These are phyloP conservation scores for Molossus molossus DNA, from an alignment of 2,797 vertebrate species.

Conservation along the genomic window DNA sequence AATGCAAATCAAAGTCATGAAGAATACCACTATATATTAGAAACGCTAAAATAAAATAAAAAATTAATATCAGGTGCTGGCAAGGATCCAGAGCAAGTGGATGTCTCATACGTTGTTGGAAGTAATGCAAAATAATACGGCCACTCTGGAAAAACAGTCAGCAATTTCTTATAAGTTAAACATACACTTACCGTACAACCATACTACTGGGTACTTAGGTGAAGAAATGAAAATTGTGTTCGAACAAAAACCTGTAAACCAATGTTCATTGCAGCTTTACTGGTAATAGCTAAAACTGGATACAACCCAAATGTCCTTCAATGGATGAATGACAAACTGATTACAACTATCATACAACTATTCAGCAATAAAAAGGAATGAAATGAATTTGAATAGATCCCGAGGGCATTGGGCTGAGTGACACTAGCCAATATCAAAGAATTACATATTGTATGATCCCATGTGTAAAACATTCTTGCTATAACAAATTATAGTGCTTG, in stretches of 20 bases:
- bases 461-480: slow-evolving; percentile 46
- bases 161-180: slow-evolving; percentile 48
- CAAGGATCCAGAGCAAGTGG: background rate
- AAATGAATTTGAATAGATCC: slow-evolving; percentile 19
- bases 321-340: background rate
- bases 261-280: slow-evolving; percentile 1
- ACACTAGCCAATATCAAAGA: background rate
- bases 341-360: background rate
- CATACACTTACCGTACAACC: background rate
- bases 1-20: slow-evolving; percentile 44
- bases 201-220: background rate
- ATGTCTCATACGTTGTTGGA: background rate
- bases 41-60: slow-evolving; percentile 36
- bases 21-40: background rate
- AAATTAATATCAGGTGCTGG: background rate
- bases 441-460: background rate
- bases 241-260: background rate
- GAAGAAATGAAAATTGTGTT: slow-evolving; percentile 34
- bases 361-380: background rate
- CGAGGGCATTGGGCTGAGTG: slow-evolving; percentile 33
- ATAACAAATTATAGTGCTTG: slow-evolving; percentile 20
- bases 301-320: slow-evolving; percentile 34
- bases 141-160: background rate
- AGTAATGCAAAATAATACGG: background rate
- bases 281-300: slow-evolving; percentile 30